Evolutionary conservation across 2,888 invertebrate genomes (phyloP).

Genomic region (Ormyrus thymus): DNA sequence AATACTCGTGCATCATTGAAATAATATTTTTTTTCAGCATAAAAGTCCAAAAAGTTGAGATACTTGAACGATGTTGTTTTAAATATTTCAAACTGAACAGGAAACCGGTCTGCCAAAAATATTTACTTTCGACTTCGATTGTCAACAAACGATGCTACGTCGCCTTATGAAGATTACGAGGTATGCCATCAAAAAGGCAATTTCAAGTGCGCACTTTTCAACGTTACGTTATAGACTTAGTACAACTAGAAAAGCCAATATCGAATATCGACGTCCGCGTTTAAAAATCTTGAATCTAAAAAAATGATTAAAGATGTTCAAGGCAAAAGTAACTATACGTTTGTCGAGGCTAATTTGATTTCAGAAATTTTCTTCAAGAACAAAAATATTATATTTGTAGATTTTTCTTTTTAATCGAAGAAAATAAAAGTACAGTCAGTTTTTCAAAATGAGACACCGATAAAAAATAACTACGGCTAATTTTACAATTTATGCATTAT

Average conservation of each 20-base stretch:
- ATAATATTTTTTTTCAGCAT: background rate
- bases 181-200: background rate
- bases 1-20: background rate
- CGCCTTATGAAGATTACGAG: slow-evolving; percentile 8
- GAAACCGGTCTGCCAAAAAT: slow-evolving; percentile 64
- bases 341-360: no score
- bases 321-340: no score
- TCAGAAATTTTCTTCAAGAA: no score
- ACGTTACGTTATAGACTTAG: background rate
- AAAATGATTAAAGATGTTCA: no score
- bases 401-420: background rate
- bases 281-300: no score
- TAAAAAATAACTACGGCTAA: slow-evolving; percentile 8
- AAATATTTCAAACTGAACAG: slow-evolving; percentile 27
- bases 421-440: background rate
- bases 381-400: no score
- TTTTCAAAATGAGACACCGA: background rate
- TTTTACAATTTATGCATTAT: slow-evolving; percentile 3
- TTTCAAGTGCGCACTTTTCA: slow-evolving; percentile 5
- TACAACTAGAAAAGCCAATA: no score
- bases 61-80: background rate
- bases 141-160: slow-evolving; percentile 42
- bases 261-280: no score
- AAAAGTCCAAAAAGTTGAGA: background rate
- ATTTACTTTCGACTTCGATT: slow-evolving; percentile 58